Base-by-base conservation (phyloP, 1,140 invertebrate species). In the Neodiprion lecontei region DNA sequence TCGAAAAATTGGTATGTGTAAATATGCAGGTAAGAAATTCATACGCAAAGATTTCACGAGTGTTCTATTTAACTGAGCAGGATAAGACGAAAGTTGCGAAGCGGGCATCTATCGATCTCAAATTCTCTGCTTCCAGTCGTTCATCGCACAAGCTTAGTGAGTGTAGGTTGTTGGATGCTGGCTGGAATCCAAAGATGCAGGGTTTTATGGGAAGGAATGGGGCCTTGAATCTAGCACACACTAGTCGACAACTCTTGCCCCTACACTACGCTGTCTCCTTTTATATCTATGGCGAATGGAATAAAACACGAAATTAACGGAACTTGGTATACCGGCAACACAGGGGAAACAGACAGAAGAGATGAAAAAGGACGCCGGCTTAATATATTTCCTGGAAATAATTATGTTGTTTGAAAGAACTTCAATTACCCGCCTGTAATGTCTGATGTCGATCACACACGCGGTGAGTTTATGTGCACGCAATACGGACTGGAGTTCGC, bases 271-370 rank as follows among this genome's bases (percentile, higher is more conserved):
- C 28, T 40, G 28, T 5, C 28, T 40, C 5, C 7, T 17, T 61
- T 61, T 61, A 61, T 61, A 61, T 61, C 53, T 17, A 9, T 12
- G 28, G 2, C 28, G 53, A 61, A 61, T 14, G 53, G n/a, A 9
- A 61, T 61, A 61, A 61, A 61, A 61, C 53, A 61, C 53, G n/a
- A 61, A 61, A 17, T 61, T 61, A 61, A 17, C 53, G n/a, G 53
- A 17, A 61, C 53, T 61, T 17, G 28, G 28, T 0, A 14, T 5
- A 61, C 53, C 11, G 53, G n/a, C 11, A 9, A 61, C 11, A 17
- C 5, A 61, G 7, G n/a, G n/a, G 53, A 61, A 7, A 61, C 4
- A 61, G n/a, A 61, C 53, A 8, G n/a, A 61, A 61, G n/a, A 61
- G 11, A 61, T 12, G n/a, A 61, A 61, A 5, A 1, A 61, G 28